Evolutionary conservation across 1,140 invertebrate genomes (phyloP).

Genomic region (Aricia agestis): DNA sequence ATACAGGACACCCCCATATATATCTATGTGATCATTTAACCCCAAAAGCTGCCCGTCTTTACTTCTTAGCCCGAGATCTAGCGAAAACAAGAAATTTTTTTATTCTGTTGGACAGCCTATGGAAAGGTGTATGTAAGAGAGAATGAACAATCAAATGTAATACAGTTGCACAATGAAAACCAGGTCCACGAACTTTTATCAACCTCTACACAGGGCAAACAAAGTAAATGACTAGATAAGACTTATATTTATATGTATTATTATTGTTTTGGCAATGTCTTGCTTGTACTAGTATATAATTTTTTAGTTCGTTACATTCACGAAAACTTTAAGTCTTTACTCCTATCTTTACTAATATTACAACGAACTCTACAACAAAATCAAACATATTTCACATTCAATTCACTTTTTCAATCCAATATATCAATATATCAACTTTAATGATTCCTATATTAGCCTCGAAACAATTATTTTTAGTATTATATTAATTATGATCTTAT

Average conservation of each 20-base stretch:
- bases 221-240: background rate
- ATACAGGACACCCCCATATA: constrained; percentile 10
- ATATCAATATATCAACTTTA: too few species aligned
- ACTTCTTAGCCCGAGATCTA: constrained; percentile 11
- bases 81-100: background rate
- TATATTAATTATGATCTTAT: too few species aligned
- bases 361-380: too few species aligned
- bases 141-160: background rate
- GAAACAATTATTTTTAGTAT: too few species aligned
- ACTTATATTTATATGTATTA: background rate
- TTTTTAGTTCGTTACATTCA: too few species aligned
- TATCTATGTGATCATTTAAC: constrained; percentile 4
- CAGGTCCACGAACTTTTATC: background rate
- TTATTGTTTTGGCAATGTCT: too few species aligned
- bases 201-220: background rate
- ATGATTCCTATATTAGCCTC: too few species aligned
- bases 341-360: too few species aligned
- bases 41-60: background rate
- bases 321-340: too few species aligned
- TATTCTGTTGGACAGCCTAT: constrained; percentile 14
- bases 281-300: too few species aligned
- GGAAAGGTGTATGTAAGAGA: background rate
- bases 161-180: background rate
- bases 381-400: too few species aligned
- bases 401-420: too few species aligned